Base-by-base conservation (phyloP, 92 coral and sea anemone genomes). In the Scolanthus callimorphus region DNA sequence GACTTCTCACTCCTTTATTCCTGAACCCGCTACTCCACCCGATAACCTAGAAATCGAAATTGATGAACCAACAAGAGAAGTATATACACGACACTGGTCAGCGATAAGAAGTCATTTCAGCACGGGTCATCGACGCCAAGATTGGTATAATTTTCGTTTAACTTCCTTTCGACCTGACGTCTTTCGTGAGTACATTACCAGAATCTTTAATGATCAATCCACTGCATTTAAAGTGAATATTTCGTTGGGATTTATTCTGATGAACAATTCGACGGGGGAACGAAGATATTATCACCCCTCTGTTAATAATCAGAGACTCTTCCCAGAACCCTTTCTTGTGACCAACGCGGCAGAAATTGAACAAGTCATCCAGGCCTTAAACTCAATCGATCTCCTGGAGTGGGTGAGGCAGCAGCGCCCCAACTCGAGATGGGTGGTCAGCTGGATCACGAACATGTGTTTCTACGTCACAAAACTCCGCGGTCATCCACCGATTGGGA, bases 251-350 rank as follows among this genome's bases (percentile, higher is more conserved):
- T 60, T 53, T 25, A 31, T 81, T 31, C 54, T 60, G 20, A 8
- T 61, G 6, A 80, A 65, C 66, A 73, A 65, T 27, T 79, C 72
- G 31, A 73, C 81, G 13, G 72, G 62, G n/a, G 71, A 65, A 2
- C 46, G 59, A 0, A 76, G 49, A 15, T 80, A 72, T 11, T 60
- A 59, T 24, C 70, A 80, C 28, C 8, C 86, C 26, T 65, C 67
- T 2, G 1, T 20, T 22, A 69, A 69, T 43, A 69, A 69, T 29
- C 49, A 65, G 20, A 66, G 38, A 28, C 29, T 41, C n/a, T 74
- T 74, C 21, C 49, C 55, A 10, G 1, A 22, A 23, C 75, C 82
- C 0, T 51, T 57, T 25, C 59, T 41, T 0, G 56, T 70, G 3
- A 11, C 19, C 1, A 58, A 20, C 17, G 31, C 20, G 20, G 48